Conservation (phyloP, 2,113 vertebrate species). For the Chinchilla lanigera region DNA sequence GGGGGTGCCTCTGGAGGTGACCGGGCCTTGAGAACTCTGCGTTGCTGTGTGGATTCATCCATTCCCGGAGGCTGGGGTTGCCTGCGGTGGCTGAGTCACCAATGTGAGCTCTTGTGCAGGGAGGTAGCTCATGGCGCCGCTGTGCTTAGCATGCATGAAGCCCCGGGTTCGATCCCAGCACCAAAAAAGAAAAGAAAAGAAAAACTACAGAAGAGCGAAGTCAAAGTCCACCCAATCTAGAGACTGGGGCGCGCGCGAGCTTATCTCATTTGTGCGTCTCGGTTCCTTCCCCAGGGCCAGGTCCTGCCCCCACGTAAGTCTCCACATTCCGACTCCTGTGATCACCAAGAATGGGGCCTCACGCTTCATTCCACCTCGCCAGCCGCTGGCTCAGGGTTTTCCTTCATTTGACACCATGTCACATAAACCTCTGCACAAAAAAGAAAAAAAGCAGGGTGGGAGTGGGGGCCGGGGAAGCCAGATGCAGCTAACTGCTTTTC, state of each 20-base stretch:
- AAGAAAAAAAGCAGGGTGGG: background rate
- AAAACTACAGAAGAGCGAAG: rapidly evolving
- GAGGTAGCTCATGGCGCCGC: too few relatives aligned
- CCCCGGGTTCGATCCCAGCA: background rate
- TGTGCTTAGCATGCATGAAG: background rate
- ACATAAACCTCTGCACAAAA: slow-evolving; percentile 29
- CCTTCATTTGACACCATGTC: slow-evolving; percentile 61
- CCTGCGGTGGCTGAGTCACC: too few relatives aligned
- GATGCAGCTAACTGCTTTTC: slow-evolving; percentile 39
- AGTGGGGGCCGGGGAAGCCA: background rate
- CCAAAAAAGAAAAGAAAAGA: background rate
- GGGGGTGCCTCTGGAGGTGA: background rate
- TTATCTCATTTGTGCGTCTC: slow-evolving; percentile 13
- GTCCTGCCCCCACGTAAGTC: background rate
- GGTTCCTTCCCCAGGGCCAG: background rate
- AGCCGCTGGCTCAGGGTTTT: background rate
- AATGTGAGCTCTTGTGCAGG: background rate
- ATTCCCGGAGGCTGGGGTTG: background rate
- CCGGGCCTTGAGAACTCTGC: background rate
- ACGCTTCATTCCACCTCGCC: slow-evolving; percentile 9
- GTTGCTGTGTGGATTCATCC: background rate
- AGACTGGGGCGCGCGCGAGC: background rate
- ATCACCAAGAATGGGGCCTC: background rate
- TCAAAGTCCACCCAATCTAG: background rate
- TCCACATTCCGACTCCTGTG: background rate